Evolutionary conservation across 35 echinoderm and acorn worm species (phyloP), one percentile per base, ranked within the genome.

Genomic region (Apostichopus japonicus): DNA sequence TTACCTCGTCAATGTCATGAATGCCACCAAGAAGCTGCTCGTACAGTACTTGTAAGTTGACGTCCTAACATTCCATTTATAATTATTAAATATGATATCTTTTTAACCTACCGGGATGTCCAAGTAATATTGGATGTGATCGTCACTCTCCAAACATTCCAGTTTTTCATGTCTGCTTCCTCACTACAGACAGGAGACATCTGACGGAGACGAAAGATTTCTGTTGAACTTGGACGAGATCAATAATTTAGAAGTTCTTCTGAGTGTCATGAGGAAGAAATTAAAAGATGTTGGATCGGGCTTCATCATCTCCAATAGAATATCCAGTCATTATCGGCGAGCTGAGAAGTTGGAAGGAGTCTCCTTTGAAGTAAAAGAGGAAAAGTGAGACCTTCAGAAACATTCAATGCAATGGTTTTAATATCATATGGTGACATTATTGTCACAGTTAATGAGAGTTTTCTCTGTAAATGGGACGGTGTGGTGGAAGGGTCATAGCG

Each of bases 251-350:
- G 97, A 98, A n/a, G 86, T 89, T 14, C 87, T 98, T 4, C 62
- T 98, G 11, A 87, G 91, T 23, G 67, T 98, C 4, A 95, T 98
- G 24, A 96, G 95, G 70, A 96, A 98, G 78, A 44, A 44, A 44
- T 90, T 96, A 53, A 98, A 98, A 70, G 70, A 75, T 86, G 79
- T 81, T 79, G 83, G 89, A 77, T 91, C 93, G 22, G 97, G 97
- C n/a, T 96, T 98, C 80, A 98, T 96, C 92, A 93, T 98, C 7
- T 90, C 94, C 27, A 98, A 93, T 25, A 95, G 93, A 88, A 94
- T 98, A 21, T 53, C 80, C 72, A 96, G 95, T 24, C 87, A 84
- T 61, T 86, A 92, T 65, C 90, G 94, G 79, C 91, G 54, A 53
- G 84, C 79, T 6, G 88, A 92, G 23, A 94, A 90, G 67, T 83